These are phyloP conservation scores for Amphiura filiformis DNA, from an alignment of 35 echinoderm and acorn worm genomes.

Conservation along the genomic window DNA sequence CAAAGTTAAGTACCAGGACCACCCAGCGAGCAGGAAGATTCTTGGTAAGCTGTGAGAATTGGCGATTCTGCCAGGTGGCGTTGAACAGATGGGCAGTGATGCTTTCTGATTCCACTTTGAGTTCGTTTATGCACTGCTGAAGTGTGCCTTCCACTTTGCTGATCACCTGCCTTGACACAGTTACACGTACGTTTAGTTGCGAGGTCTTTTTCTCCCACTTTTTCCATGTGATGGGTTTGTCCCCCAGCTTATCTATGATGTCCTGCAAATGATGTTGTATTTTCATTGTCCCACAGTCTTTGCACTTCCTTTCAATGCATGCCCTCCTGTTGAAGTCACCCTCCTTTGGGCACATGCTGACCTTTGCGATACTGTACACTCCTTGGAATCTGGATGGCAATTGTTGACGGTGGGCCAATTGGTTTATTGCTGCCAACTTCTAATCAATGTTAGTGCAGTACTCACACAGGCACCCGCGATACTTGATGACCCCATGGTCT, in stretches of 20 bases:
- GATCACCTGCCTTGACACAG: no score
- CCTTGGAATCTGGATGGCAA: not conserved
- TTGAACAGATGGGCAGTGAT: conserved; percentile 25
- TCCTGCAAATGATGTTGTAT: no score
- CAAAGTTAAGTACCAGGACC: conserved; percentile 49
- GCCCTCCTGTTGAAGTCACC: not conserved
- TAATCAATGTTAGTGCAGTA: not conserved
- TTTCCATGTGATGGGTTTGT: not conserved
- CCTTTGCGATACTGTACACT: not conserved
- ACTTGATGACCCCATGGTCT: not conserved
- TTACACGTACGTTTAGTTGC: not conserved
- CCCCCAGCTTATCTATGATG: not conserved
- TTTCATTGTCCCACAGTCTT: not conserved
- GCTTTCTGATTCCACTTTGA: not conserved
- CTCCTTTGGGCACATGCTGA: not conserved
- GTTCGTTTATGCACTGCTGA: not conserved
- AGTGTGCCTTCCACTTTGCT: no score
- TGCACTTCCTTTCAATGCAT: not conserved
- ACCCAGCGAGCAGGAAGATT: conserved; percentile 5
- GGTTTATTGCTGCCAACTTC: not conserved
- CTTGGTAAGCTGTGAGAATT: conserved; percentile 20
- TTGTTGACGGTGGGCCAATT: not conserved
- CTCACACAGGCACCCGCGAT: not conserved
- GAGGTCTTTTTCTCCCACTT: not conserved
- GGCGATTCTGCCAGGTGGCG: conserved; percentile 20